Evolutionary conservation across 35 echinoderm and acorn worm species (phyloP).

Genomic region (Ophioderma brevispina): DNA sequence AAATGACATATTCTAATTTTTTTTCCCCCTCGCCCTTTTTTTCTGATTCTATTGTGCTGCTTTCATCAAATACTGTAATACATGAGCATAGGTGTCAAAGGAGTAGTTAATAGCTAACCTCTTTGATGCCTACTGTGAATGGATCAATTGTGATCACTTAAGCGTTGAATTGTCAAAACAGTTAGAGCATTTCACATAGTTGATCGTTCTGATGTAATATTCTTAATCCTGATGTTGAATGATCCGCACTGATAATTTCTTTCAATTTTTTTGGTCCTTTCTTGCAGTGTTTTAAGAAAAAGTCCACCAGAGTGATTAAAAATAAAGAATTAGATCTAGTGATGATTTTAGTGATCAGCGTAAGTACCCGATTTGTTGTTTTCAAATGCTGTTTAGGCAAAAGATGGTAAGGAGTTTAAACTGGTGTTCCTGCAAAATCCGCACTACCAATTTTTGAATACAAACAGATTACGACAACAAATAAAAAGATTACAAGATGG

Average conservation of each 20-base stretch:
- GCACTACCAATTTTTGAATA: neutral
- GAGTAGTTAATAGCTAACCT: no score
- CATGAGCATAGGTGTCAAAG: no score
- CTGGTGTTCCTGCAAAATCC: neutral
- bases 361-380: no score
- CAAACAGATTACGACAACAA: no score
- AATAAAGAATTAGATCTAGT: conserved; percentile 96
- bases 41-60: no score
- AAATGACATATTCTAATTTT: no score
- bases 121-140: no score
- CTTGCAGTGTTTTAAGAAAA: conserved; percentile 91
- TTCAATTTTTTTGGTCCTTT: conserved; percentile 34
- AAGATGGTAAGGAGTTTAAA: neutral
- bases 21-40: no score
- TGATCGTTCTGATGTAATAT: neutral
- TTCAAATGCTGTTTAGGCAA: no score
- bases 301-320: conserved; percentile 91
- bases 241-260: neutral
- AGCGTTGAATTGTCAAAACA: no score
- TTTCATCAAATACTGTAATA: no score
- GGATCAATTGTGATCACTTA: no score
- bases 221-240: neutral
- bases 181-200: neutral
- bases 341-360: conserved; percentile 99
- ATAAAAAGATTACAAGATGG: neutral